Percentiles rank a stretch among this genome's conserved stretches.
These are phyloP conservation scores for Idris sp. DNA, from an alignment of 1,140 invertebrate genomes.

Conservation along the genomic window DNA sequence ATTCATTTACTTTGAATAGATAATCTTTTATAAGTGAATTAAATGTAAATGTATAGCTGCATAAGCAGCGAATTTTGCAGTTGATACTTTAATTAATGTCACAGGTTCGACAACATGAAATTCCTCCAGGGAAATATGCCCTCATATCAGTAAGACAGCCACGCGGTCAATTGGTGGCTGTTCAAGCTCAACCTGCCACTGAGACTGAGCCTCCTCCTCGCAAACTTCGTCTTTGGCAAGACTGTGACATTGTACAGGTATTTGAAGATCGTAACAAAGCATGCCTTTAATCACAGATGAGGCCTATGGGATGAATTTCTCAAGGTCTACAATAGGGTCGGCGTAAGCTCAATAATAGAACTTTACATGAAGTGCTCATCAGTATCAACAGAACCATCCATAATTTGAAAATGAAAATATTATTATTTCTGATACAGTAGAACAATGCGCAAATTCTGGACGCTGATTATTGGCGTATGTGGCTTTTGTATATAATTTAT, in stretches of 20 bases:
- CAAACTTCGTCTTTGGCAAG: slow-evolving; percentile 83
- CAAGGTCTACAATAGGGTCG: no score
- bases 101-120: slow-evolving; percentile 83
- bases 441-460: no score
- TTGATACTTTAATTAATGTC: slow-evolving; percentile 51
- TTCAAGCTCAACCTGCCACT: slow-evolving; percentile 78
- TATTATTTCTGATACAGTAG: no score
- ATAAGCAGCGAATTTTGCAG: slow-evolving; percentile 12
- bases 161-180: slow-evolving; percentile 89
- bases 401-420: no score
- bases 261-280: slow-evolving; percentile 16
- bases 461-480: no score
- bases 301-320: neutral
- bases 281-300: slow-evolving; percentile 12
- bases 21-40: slow-evolving; percentile 7
- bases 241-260: slow-evolving; percentile 89
- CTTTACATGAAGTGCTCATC: no score
- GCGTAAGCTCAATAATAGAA: no score
- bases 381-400: no score
- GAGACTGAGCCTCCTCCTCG: slow-evolving; percentile 73
- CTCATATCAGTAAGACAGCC: slow-evolving; percentile 89
- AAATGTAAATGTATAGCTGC: slow-evolving; percentile 20
- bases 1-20: no score
- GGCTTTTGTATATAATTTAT: no score
- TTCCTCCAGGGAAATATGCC: slow-evolving; percentile 89